Percentiles rank a stretch among this genome's conserved stretches.
Conservation (phyloP, 2,888 invertebrate species). For the Drosophila prolongata region DNA sequence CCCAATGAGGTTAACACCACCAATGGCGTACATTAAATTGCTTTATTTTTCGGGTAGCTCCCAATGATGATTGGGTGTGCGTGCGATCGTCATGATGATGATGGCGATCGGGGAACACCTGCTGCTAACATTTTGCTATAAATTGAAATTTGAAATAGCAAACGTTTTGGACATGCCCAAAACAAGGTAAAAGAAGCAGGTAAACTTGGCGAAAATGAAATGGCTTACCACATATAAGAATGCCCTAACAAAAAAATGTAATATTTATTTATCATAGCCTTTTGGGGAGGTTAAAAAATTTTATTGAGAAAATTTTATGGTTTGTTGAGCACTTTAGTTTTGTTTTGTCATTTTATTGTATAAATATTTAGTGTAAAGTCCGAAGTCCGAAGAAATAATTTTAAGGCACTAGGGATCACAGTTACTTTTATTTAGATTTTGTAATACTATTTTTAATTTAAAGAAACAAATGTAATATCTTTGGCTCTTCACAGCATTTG, state of each 20-base stretch:
- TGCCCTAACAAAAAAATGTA: constrained; percentile 19
- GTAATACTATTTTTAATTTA: too few relatives aligned
- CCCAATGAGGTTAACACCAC: constrained; percentile 77
- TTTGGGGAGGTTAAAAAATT: too few relatives aligned
- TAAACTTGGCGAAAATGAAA: neutral
- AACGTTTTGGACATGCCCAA: constrained; percentile 51
- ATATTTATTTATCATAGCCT: neutral
- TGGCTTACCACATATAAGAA: neutral
- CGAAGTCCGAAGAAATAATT: too few relatives aligned
- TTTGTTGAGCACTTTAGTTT: too few relatives aligned
- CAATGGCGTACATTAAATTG: constrained; percentile 82
- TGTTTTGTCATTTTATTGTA: too few relatives aligned
- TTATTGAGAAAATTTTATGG: too few relatives aligned
- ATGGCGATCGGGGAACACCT: constrained; percentile 61
- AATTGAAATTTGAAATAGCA: constrained; percentile 70
- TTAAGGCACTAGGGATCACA: too few relatives aligned
- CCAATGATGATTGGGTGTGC: constrained; percentile 6
- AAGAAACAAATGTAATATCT: too few relatives aligned
- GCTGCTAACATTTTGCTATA: constrained; percentile 75
- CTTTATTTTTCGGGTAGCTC: constrained; percentile 65
- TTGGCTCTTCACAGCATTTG: neutral
- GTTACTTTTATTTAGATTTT: too few relatives aligned
- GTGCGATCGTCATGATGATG: constrained; percentile 9
- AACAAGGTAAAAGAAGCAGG: constrained; percentile 38
- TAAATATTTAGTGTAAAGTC: too few relatives aligned